Evolutionary conservation across 2,888 invertebrate species (phyloP).

Genomic region (Machimus atricapillus): DNA sequence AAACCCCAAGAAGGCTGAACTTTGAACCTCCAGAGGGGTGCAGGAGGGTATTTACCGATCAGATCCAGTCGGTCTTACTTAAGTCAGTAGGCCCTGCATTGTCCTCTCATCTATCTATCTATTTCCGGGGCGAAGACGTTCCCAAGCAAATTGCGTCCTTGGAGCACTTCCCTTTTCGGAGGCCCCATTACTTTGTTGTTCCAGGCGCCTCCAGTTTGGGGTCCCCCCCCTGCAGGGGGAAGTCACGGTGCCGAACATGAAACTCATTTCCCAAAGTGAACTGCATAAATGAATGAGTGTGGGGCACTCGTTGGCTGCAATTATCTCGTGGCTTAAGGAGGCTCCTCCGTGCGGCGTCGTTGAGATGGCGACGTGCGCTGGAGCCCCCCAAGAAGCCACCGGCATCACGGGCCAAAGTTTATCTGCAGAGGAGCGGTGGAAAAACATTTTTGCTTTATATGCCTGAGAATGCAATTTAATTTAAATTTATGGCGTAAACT

Average conservation of each 20-base stretch:
- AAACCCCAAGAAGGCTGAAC: not conserved
- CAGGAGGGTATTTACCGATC: not conserved
- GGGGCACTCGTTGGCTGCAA: not conserved
- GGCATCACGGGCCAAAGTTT: not conserved
- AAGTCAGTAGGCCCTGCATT: not conserved
- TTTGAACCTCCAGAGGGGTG: not conserved
- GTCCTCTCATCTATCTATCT: not conserved
- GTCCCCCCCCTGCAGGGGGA: not conserved
- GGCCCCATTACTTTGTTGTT: not conserved
- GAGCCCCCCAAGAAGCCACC: not conserved
- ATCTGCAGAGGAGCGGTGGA: not conserved
- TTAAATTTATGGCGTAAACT: slow-evolving; percentile 7
- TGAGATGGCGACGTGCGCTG: not conserved
- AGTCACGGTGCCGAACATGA: not conserved
- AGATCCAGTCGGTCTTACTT: not conserved
- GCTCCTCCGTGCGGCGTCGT: not conserved
- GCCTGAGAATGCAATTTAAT: slow-evolving; percentile 28
- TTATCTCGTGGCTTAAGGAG: slow-evolving; percentile 7
- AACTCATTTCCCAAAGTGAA: slow-evolving; percentile 30
- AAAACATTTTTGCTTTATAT: slow-evolving; percentile 16
- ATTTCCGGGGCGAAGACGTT: not conserved
- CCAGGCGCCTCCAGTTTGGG: not conserved
- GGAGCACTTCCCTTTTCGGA: not conserved
- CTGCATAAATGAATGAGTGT: slow-evolving; percentile 24
- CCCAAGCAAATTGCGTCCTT: slow-evolving; percentile 9